Conservation (phyloP, 1,140 invertebrate species). For the Drosophila takahashii region DNA sequence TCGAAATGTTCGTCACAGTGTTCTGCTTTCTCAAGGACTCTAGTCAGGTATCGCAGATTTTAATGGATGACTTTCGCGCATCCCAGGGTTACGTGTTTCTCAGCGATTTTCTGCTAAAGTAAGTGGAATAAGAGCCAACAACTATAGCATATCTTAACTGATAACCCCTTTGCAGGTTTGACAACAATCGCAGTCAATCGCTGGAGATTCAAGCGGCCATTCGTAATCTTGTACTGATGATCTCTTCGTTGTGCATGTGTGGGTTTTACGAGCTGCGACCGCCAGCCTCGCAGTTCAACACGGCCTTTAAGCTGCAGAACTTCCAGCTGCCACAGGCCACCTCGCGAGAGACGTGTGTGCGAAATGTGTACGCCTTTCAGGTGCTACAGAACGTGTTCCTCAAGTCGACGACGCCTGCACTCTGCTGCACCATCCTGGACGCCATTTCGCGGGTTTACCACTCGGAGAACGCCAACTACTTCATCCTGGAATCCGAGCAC, state of each 20-base stretch:
- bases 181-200: slow-evolving; percentile 89
- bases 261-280: slow-evolving; percentile 95
- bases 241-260: slow-evolving; percentile 97
- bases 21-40: slow-evolving; percentile 99
- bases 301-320: slow-evolving; percentile 96
- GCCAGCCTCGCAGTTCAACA: slow-evolving; percentile 93
- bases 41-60: slow-evolving; percentile 96
- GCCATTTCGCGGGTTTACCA: slow-evolving; percentile 98
- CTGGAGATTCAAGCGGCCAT: slow-evolving; percentile 95
- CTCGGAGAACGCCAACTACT: slow-evolving; percentile 99
- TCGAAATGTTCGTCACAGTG: slow-evolving; percentile 99
- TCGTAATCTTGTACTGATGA: slow-evolving; percentile 95
- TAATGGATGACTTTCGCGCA: slow-evolving; percentile 97
- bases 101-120: slow-evolving; percentile 97
- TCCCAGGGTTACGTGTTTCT: slow-evolving; percentile 98
- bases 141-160: not conserved
- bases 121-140: slow-evolving; percentile 79
- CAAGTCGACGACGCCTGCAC: slow-evolving; percentile 92
- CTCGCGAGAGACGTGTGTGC: slow-evolving; percentile 94
- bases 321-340: slow-evolving; percentile 96
- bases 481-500: slow-evolving; percentile 98
- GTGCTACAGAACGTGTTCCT: slow-evolving; percentile 97
- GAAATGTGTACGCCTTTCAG: slow-evolving; percentile 98
- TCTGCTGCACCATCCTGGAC: slow-evolving; percentile 96
- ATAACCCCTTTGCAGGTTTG: slow-evolving; percentile 86